Conservation (phyloP, 2,888 invertebrate genomes). For the Euspilapteryx auroguttella region DNA sequence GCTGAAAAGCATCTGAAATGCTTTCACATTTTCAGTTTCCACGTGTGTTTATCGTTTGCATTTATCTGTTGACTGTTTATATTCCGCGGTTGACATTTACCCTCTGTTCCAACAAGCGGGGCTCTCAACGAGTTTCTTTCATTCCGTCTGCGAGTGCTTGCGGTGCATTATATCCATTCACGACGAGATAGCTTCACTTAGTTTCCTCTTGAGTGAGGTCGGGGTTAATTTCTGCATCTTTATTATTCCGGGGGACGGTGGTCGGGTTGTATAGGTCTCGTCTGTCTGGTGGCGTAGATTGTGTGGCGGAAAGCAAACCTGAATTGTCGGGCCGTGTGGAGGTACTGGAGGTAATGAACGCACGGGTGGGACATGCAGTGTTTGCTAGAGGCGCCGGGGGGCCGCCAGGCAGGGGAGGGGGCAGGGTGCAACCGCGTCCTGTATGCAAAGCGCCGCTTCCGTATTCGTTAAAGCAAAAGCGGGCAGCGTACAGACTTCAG, state of each 20-base stretch:
- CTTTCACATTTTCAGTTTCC: conserved; percentile 41
- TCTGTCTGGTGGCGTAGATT: too few species aligned
- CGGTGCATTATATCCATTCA: conserved; percentile 54
- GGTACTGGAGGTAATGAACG: conserved; percentile 57
- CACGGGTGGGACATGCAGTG: conserved; percentile 42
- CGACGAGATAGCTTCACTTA: conserved; percentile 57
- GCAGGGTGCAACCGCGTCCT: conserved; percentile 42
- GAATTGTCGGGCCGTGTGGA: conserved; percentile 59
- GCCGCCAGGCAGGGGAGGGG: conserved; percentile 14
- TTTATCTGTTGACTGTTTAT: conserved; percentile 62
- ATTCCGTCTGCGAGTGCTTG: conserved; percentile 47
- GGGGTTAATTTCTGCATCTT: conserved; percentile 58
- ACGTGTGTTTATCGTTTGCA: conserved; percentile 55
- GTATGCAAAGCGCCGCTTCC: conserved; percentile 59
- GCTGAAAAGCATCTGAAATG: conserved; percentile 16
- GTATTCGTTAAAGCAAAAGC: conserved; percentile 62
- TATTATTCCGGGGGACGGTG: conserved; percentile 54
- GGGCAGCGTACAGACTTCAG: conserved; percentile 45
- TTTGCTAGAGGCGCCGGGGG: conserved; percentile 40
- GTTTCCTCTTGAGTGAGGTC: conserved; percentile 51
- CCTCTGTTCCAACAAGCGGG: conserved; percentile 50
- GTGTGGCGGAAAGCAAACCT: conserved; percentile 59
- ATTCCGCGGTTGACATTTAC: conserved; percentile 57
- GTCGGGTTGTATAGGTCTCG: too few species aligned
- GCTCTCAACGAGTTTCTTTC: conserved; percentile 50